Conservation (phyloP, 2,113 vertebrate genomes). For the Tringa solitaria region DNA sequence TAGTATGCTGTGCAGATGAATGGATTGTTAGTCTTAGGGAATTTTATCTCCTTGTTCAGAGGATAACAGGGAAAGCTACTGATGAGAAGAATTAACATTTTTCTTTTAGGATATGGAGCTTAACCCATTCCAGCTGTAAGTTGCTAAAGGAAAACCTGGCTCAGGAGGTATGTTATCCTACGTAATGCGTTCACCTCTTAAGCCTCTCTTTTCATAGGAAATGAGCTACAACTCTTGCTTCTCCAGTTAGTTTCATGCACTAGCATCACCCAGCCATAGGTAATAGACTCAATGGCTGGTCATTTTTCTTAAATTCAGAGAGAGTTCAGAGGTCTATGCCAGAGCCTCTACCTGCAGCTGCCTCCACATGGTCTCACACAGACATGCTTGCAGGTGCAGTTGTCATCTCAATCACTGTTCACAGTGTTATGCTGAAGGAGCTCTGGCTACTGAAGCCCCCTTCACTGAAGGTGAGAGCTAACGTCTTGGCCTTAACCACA, state of each 20-base stretch:
- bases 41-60: neutral
- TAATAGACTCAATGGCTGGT: neutral
- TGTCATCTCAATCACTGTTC: neutral
- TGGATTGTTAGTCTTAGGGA: neutral
- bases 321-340: neutral
- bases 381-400: neutral
- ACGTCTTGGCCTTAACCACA: neutral
- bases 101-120: neutral
- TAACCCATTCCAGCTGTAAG: neutral
- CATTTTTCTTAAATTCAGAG: neutral
- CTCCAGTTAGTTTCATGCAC: neutral
- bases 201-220: neutral
- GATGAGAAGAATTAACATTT: neutral
- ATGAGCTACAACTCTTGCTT: neutral
- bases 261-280: neutral
- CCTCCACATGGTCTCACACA: neutral
- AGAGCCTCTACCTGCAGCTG: neutral
- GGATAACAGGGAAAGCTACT: neutral
- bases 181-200: neutral
- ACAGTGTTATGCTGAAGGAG: neutral
- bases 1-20: neutral
- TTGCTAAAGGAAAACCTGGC: neutral
- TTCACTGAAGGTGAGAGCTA: neutral
- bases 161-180: neutral
- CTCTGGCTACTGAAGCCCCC: neutral